Percentiles rank a stretch among this genome's conserved stretches.
Evolutionary conservation across 2,888 invertebrate species (phyloP).

Genomic region (Branchellion lobata): DNA sequence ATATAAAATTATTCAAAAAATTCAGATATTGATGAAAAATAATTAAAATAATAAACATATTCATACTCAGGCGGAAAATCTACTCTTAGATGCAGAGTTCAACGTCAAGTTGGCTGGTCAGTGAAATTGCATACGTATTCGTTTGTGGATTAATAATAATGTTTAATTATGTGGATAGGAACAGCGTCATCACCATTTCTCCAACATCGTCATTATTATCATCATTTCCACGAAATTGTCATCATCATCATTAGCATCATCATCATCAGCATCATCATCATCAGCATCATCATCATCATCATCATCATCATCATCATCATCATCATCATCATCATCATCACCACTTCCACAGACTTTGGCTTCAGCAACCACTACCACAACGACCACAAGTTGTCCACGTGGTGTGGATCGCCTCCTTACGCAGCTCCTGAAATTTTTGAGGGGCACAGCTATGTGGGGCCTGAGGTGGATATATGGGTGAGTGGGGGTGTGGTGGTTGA

Average conservation of each 20-base stretch:
- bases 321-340: background rate
- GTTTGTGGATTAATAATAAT: too few species aligned
- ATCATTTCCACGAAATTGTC: background rate
- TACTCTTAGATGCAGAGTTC: conserved; percentile 86
- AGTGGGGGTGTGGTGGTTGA: conserved; percentile 56
- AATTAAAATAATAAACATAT: too few species aligned
- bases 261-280: conserved; percentile 5
- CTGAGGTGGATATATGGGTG: conserved; percentile 97
- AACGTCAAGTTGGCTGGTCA: conserved; percentile 81
- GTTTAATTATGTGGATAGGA: too few species aligned
- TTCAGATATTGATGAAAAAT: too few species aligned
- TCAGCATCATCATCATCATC: background rate
- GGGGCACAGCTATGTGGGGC: conserved; percentile 89
- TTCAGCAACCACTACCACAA: conserved; percentile 92
- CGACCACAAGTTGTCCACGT: conserved; percentile 84
- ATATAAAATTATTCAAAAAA: too few species aligned
- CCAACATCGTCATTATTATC: background rate
- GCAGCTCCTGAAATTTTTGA: conserved; percentile 96
- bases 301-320: too few species aligned
- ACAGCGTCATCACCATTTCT: too few species aligned
- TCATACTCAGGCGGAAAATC: conserved; percentile 81
- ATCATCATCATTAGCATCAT: background rate
- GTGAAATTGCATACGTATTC: conserved; percentile 11
- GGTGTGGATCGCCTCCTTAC: conserved; percentile 92
- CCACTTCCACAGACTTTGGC: conserved; percentile 74